Conservation (phyloP, 2,888 invertebrate genomes). For the Sarcophaga variegata region DNA sequence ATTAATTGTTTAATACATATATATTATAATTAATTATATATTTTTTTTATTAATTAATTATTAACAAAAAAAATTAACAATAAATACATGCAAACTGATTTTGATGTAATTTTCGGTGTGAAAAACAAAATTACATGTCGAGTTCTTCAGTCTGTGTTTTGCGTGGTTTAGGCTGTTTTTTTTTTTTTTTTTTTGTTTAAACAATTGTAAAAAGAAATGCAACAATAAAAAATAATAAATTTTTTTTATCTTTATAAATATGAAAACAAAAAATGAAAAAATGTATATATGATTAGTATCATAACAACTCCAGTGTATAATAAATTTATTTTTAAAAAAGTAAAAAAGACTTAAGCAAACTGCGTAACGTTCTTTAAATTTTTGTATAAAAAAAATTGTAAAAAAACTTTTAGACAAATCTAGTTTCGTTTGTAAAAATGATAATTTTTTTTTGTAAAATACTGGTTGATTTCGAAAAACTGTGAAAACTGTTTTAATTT, state of each 20-base stretch:
- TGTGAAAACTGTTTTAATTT: conserved; percentile 79
- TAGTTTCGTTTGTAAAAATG: background rate
- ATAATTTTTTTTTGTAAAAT: background rate
- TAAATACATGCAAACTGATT: conserved; percentile 64
- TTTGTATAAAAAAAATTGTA: background rate
- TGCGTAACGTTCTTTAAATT: background rate
- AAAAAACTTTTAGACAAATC: background rate
- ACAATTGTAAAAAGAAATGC: background rate
- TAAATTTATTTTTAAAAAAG: conserved; percentile 5
- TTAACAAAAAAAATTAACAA: conserved; percentile 5
- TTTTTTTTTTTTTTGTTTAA: conserved; percentile 1
- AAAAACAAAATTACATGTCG: conserved; percentile 78
- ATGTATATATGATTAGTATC: conserved; percentile 37
- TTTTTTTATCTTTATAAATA: background rate
- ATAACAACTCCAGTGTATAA: conserved; percentile 28
- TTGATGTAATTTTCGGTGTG: conserved; percentile 69
- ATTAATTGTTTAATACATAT: conserved; percentile 1
- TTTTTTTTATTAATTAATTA: conserved; percentile 46
- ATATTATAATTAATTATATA: conserved; percentile 10
- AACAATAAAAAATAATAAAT: conserved; percentile 19
- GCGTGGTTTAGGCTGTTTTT: conserved; percentile 81
- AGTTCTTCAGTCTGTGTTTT: conserved; percentile 81
- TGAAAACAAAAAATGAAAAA: conserved; percentile 1
- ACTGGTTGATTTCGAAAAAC: conserved; percentile 73
- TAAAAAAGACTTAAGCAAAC: conserved; percentile 14